Conservation (phyloP, 2,797 vertebrate species). For the Perodicticus potto region DNA sequence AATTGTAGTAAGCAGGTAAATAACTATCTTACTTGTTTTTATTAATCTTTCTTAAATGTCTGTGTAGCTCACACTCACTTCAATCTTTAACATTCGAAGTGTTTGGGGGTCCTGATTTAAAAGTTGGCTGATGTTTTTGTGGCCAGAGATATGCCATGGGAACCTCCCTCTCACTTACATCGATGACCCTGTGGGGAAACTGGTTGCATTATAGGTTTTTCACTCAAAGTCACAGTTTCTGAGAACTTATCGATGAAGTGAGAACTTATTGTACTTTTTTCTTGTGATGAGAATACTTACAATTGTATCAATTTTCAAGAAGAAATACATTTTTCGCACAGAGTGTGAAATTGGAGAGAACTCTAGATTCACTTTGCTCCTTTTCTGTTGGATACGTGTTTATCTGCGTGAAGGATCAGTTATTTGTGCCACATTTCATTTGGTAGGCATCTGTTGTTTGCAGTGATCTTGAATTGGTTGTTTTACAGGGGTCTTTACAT, state of each 20-base stretch:
- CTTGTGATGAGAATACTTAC: neutral
- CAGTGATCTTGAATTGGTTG: neutral
- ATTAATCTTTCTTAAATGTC: neutral
- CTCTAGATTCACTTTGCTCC: neutral
- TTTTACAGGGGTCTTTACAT: neutral
- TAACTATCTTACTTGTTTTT: neutral
- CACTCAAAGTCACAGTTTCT: neutral
- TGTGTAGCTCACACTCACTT: neutral
- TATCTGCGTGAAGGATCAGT: neutral
- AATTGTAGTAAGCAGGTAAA: neutral
- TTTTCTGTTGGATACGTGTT: neutral
- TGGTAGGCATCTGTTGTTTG: neutral
- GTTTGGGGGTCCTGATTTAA: neutral
- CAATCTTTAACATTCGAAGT: neutral
- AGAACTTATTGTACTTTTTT: neutral
- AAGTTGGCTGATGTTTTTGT: neutral
- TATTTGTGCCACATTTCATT: neutral
- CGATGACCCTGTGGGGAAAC: neutral
- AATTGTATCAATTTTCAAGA: neutral
- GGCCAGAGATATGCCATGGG: neutral
- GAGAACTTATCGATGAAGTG: neutral
- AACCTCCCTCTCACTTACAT: neutral
- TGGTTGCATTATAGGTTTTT: neutral
- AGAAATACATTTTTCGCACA: neutral
- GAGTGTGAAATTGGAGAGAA: neutral